A percentile compares a stretch with the other conserved stretches of the same genome.
These are phyloP conservation scores for Melopsittacus undulatus DNA, from an alignment of 2,797 vertebrate genomes.

Conservation along the genomic window DNA sequence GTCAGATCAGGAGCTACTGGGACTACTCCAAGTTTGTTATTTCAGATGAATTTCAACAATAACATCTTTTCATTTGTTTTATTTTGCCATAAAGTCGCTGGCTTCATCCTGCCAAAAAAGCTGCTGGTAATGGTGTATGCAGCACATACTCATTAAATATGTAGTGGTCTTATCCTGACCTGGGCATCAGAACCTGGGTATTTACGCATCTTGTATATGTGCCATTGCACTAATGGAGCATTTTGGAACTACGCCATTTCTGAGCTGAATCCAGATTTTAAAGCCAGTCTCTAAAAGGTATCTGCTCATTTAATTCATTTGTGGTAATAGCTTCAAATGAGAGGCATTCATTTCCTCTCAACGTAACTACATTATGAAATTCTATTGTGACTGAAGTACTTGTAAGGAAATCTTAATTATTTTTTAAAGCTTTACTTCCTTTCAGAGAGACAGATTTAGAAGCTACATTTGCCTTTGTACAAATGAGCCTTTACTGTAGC, in stretches of 20 bases:
- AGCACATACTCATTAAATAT: background rate
- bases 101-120: constrained; percentile 16
- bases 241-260: background rate
- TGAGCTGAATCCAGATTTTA: background rate
- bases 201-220: background rate
- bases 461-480: background rate
- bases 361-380: constrained; percentile 6
- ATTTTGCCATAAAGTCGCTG: background rate
- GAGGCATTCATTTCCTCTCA: constrained; percentile 53
- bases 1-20: background rate
- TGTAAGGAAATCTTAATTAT: constrained; percentile 57
- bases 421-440: constrained; percentile 57
- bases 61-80: constrained; percentile 18
- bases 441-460: constrained; percentile 26
- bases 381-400: constrained; percentile 37
- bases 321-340: constrained; percentile 50
- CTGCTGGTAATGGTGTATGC: background rate
- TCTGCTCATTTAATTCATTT: constrained; percentile 57
- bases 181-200: background rate
- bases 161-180: background rate
- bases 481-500: background rate
- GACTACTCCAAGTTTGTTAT: constrained; percentile 8
- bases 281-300: constrained; percentile 39
- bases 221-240: background rate
- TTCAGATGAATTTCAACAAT: background rate